A percentile compares a stretch with the other conserved stretches of the same genome.
These are phyloP conservation scores for Macroramphosus scolopax DNA, from an alignment of 2,797 vertebrate genomes.

Conservation along the genomic window DNA sequence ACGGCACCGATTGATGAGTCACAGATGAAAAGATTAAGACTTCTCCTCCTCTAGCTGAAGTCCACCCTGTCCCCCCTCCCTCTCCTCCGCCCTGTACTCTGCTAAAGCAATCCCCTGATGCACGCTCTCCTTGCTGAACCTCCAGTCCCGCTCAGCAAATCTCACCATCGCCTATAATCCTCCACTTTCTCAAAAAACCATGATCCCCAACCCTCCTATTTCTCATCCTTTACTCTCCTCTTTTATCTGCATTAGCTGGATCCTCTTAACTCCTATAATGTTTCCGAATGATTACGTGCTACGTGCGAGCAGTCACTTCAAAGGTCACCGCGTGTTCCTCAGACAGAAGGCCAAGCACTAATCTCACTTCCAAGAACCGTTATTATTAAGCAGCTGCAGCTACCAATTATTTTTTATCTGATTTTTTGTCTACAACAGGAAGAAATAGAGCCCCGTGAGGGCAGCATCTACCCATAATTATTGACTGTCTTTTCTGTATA, in stretches of 20 bases:
- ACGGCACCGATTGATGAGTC: constrained; percentile 56
- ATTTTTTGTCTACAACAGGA: too few species aligned
- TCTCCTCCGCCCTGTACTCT: constrained; percentile 20
- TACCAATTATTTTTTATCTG: too few species aligned
- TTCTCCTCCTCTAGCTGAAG: constrained; percentile 36
- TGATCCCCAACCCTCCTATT: constrained; percentile 46
- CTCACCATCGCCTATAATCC: constrained; percentile 54
- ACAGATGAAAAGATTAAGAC: constrained; percentile 53
- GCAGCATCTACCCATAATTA: too few species aligned
- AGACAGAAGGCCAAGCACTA: constrained; percentile 7
- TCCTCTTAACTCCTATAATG: constrained; percentile 42
- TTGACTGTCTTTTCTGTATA: too few species aligned
- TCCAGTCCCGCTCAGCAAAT: constrained; percentile 55
- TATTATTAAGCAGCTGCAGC: constrained; percentile 1
- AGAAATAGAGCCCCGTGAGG: too few species aligned
- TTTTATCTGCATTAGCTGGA: constrained; percentile 33
- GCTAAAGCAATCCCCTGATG: constrained; percentile 39
- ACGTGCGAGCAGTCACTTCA: constrained; percentile 33
- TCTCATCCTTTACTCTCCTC: constrained; percentile 31
- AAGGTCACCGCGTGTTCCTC: constrained; percentile 48
- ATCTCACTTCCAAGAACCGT: constrained; percentile 5
- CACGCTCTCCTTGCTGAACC: constrained; percentile 44
- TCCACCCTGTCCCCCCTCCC: constrained; percentile 33
- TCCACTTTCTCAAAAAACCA: constrained; percentile 50
- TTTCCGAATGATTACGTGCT: constrained; percentile 40